Base-by-base conservation (phyloP, 1,140 invertebrate species). In the Phenacoccus solenopsis region DNA sequence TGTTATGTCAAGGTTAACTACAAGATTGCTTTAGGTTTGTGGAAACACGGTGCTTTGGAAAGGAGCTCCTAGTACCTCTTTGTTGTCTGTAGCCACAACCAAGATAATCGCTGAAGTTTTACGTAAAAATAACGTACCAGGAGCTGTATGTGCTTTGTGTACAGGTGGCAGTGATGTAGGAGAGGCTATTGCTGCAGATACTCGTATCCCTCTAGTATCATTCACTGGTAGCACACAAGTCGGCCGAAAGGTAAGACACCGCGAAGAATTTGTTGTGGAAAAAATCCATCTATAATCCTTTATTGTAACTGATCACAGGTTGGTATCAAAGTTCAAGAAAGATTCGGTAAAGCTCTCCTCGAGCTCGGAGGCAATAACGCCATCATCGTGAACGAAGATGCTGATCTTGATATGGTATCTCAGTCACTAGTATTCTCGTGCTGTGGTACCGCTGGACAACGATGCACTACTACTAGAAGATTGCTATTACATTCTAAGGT, bases 281-380 rank as follows among this genome's bases (percentile, higher is more conserved):
- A 32, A 32, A 32, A 13, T 13, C 13, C 30, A 32, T 32, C 30
- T 32, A 32, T 5, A 13, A 32, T 13, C 30, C 30, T 32, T 13
- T 32, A 5, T 13, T 7, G 30, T 32, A 32, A n/a, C n/a, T 72
- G 68, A 57, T 69, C 72, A 1, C 28, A 87, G 86, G 88, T 95
- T 1, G 91, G 90, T 1, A 77, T 93, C 0, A 88, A 90, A 80
- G 95, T 99, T 12, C 94, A 98, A 79, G 86, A 87, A 72, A 83
- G 97, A 74, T 99, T 99, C 82, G 97, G 97, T 56, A 92, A 90
- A 78, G 86, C 86, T 72, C 78, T 99, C 1, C 80, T 99, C 27
- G 97, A 99, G 81, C 80, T 99, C 16, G 97, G 97, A 28, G 97
- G 97, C 32, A 99, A 99, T 78, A 99, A 99, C 83, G 96, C 97